Conservation (phyloP, 30 jellyfish, hydroid and myxozoan species). For the Cassiopea andromeda region DNA sequence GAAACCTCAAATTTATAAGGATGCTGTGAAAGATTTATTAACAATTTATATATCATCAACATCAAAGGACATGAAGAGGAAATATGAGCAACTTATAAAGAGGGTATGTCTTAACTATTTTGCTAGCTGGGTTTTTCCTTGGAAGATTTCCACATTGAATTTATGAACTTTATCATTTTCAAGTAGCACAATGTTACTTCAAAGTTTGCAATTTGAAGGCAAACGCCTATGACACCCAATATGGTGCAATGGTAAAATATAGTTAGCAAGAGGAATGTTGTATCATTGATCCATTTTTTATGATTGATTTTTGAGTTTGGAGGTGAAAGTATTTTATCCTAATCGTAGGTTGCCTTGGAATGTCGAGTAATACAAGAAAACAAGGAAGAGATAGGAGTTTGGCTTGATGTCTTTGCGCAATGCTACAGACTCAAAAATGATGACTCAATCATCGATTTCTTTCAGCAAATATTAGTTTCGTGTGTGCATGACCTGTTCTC, state of each 20-base stretch:
- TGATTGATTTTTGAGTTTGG: too few relatives aligned
- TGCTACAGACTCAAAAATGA: neutral
- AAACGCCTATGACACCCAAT: too few relatives aligned
- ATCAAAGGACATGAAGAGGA: neutral
- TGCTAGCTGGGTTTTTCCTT: too few relatives aligned
- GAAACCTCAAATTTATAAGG: neutral
- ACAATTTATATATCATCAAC: neutral
- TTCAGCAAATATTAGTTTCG: neutral
- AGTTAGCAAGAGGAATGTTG: too few relatives aligned
- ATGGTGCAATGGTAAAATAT: too few relatives aligned
- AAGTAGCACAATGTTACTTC: too few relatives aligned
- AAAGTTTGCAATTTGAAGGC: too few relatives aligned
- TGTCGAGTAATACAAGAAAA: constrained; percentile 28
- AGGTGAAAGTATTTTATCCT: neutral
- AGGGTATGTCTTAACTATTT: neutral
- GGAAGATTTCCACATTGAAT: too few relatives aligned
- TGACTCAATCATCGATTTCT: neutral
- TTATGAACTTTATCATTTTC: too few relatives aligned
- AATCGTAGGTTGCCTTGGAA: constrained; percentile 19
- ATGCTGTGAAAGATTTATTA: neutral
- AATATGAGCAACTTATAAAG: neutral
- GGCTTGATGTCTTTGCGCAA: constrained; percentile 29
- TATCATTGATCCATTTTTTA: too few relatives aligned
- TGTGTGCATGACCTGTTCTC: constrained; percentile 37
- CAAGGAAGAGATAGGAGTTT: constrained; percentile 18